Conservation (phyloP, 1,140 invertebrate species). For the Drosophila parabipectinata region DNA sequence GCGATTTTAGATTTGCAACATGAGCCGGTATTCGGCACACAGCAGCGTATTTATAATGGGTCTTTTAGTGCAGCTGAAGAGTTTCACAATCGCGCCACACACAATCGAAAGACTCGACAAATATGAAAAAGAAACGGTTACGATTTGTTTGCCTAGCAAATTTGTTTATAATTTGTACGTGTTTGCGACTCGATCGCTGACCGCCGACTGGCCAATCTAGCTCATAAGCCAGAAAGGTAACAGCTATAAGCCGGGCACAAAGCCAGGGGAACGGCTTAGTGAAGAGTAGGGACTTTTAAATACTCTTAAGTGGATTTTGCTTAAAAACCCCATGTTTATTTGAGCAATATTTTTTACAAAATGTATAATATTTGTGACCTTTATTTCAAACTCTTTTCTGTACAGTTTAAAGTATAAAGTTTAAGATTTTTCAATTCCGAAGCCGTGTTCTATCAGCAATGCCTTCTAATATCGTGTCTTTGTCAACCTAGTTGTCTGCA, state of each 20-base stretch:
- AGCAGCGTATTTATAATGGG: conserved; percentile 21
- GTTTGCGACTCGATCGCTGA: conserved; percentile 67
- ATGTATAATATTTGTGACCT: not conserved
- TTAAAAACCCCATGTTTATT: too few species aligned
- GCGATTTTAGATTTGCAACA: conserved; percentile 34
- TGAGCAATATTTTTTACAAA: not conserved
- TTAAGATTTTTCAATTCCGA: too few species aligned
- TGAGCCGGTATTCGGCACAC: conserved; percentile 8
- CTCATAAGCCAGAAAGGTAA: conserved; percentile 41
- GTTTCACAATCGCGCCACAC: conserved; percentile 60
- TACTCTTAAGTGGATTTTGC: conserved; percentile 7
- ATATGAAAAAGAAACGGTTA: conserved; percentile 36
- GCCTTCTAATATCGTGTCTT: not conserved
- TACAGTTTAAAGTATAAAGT: not conserved
- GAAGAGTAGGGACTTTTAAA: not conserved
- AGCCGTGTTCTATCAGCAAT: too few species aligned
- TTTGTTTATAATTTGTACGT: conserved; percentile 72
- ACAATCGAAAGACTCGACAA: conserved; percentile 25
- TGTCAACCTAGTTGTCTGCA: conserved; percentile 39
- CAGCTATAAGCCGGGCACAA: conserved; percentile 33
- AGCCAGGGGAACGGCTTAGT: conserved; percentile 8
- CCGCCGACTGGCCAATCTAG: conserved; percentile 56
- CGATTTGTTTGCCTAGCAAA: conserved; percentile 22
- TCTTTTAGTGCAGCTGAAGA: conserved; percentile 41
- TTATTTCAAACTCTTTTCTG: not conserved